Evolutionary conservation across 2,113 vertebrate genomes (phyloP), one percentile per base, ranked within the genome.

Genomic region (Apteryx owenii): DNA sequence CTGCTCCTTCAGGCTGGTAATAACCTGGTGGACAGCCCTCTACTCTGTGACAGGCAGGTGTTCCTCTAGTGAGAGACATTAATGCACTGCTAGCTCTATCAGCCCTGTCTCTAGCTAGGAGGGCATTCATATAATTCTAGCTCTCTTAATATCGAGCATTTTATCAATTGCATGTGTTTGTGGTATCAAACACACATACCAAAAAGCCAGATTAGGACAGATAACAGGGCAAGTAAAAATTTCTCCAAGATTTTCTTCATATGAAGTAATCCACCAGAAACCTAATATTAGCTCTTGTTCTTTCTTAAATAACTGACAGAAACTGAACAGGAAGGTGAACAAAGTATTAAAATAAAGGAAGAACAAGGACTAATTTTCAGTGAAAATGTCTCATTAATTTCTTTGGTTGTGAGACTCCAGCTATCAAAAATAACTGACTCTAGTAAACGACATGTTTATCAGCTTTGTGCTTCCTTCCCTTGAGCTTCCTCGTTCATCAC

Each of bases 71-170:
- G 71, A 62, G 77, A 36, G 51, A 3, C 26, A 48, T 13, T 44
- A 36, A 60, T 7, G 3, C 64, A 25, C 17, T 7, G 3, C 48
- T 40, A 40, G 71, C 51, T 28, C 29, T 75, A 54, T 75, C 70
- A 33, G 48, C 16, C 14, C n/a, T 23, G 64, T 46, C 6, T 12
- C 23, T 10, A 38, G 20, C 14, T 6, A 13, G 50, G 36, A 82
- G 28, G 18, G 44, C n/a, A 3, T 9, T 68, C 12, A 0, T 18
- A 66, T 18, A 13, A 46, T 62, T 2, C 1, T 38, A n/a, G 71
- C 21, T 21, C 58, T 56, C 54, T 1, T 38, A 2, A 8, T 3
- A 33, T 1, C 5, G 4, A 31, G 51, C 28, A 2, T 36, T 25
- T 48, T 22, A 9, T 33, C 78, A 56, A 2, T 12, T 48, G 60